These are phyloP conservation scores for Petaurus breviceps DNA, from an alignment of 2,113 vertebrate genomes.

Conservation along the genomic window DNA sequence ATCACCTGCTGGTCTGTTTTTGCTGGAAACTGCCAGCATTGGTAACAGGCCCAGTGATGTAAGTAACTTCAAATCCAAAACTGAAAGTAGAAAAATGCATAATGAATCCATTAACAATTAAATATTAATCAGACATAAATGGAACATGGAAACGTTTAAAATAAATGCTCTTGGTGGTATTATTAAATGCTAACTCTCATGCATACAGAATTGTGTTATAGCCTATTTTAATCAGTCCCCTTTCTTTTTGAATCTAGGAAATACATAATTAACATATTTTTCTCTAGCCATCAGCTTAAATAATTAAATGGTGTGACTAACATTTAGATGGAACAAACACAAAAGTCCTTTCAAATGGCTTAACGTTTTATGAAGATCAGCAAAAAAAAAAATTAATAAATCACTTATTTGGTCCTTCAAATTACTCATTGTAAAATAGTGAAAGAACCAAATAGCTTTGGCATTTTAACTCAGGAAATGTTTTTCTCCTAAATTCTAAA, in stretches of 20 bases:
- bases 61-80: neutral
- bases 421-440: constrained; percentile 12
- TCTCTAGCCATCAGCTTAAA: constrained; percentile 68
- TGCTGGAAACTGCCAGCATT: neutral
- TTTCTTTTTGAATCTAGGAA: constrained; percentile 58
- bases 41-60: neutral
- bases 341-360: constrained; percentile 61
- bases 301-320: constrained; percentile 75
- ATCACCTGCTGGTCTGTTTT: neutral
- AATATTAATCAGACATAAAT: constrained; percentile 76
- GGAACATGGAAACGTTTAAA: constrained; percentile 68
- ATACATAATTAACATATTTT: constrained; percentile 77
- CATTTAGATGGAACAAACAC: constrained; percentile 64
- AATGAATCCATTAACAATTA: constrained; percentile 56
- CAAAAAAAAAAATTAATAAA: constrained; percentile 52
- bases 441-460: neutral
- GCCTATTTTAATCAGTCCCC: constrained; percentile 47
- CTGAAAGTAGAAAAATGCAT: constrained; percentile 55
- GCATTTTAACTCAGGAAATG: neutral
- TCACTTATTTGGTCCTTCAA: neutral
- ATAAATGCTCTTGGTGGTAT: constrained; percentile 61
- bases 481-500: constrained; percentile 5
- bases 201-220: constrained; percentile 65
- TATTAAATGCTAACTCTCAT: constrained; percentile 67
- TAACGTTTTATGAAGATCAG: constrained; percentile 19